Conservation (phyloP, 2,797 vertebrate genomes). For the Selene dorsalis region DNA sequence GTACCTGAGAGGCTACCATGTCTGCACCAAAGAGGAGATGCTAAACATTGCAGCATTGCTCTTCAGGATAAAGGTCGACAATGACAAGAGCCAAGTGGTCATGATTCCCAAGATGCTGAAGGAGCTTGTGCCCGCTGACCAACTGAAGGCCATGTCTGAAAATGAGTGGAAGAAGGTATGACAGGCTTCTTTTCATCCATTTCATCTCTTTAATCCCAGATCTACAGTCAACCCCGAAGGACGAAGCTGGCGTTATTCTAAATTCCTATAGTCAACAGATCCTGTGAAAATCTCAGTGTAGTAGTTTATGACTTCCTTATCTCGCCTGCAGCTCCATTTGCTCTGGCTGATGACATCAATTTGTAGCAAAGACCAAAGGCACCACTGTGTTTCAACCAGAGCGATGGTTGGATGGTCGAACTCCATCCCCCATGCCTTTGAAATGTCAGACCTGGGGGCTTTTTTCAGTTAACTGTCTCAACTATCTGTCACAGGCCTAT, state of each 20-base stretch:
- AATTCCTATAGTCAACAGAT: background rate
- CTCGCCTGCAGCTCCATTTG: background rate
- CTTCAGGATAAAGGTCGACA: conserved; percentile 86
- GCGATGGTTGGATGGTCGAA: background rate
- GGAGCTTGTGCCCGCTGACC: conserved; percentile 91
- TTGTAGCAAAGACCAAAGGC: background rate
- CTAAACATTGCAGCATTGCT: conserved; percentile 90
- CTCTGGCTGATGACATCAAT: background rate
- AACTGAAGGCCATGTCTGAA: conserved; percentile 86
- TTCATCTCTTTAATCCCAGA: background rate
- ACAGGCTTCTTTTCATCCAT: background rate
- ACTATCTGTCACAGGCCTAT: background rate
- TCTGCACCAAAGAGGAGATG: conserved; percentile 89
- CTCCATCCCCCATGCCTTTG: background rate
- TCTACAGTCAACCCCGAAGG: background rate
- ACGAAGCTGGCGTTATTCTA: background rate
- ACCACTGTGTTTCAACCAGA: background rate
- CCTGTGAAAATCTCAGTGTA: background rate
- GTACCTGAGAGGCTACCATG: conserved; percentile 95
- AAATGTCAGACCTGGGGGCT: background rate
- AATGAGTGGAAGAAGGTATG: conserved; percentile 97
- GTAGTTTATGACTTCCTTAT: background rate
- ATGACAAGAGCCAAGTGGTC: conserved; percentile 85
- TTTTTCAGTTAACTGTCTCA: background rate
- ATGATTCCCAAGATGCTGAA: conserved; percentile 89